Conservation (phyloP, 2,797 vertebrate species). For the Dipus sagitta region DNA sequence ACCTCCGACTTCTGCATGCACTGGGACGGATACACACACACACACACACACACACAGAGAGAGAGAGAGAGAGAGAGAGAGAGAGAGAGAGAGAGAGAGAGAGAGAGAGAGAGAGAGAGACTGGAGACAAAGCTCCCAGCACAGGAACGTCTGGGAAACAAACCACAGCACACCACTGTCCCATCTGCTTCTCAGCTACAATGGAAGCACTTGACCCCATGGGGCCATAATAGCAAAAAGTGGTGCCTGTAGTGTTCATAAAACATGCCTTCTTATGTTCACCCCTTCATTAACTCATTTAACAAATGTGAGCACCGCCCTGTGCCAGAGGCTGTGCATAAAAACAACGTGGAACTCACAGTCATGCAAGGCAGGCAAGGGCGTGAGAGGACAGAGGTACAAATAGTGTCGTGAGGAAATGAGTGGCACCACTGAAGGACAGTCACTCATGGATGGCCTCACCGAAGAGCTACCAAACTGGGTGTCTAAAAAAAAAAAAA, state of each 20-base stretch:
- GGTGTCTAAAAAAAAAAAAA: not conserved
- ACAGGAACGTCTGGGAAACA: not conserved
- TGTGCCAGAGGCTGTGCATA: not conserved
- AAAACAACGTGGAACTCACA: not conserved
- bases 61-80: too few species aligned
- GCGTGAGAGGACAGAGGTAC: not conserved
- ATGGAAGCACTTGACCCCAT: not conserved
- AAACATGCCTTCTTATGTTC: not conserved
- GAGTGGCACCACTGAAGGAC: not conserved
- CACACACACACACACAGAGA: too few species aligned
- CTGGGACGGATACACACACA: too few species aligned
- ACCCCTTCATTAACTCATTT: not conserved
- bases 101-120: not conserved
- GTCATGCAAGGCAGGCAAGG: rapidly evolving
- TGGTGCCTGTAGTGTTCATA: rapidly evolving
- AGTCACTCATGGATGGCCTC: not conserved
- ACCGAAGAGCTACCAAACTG: not conserved
- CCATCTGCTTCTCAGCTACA: not conserved
- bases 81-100: too few species aligned
- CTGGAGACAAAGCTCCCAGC: not conserved
- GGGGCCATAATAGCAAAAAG: not conserved
- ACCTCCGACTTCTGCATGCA: too few species aligned
- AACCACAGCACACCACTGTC: not conserved
- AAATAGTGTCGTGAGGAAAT: rapidly evolving
- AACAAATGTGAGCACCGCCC: not conserved